Base-by-base conservation (phyloP, 2,888 invertebrate genomes). In the Tenthredo amoena region DNA sequence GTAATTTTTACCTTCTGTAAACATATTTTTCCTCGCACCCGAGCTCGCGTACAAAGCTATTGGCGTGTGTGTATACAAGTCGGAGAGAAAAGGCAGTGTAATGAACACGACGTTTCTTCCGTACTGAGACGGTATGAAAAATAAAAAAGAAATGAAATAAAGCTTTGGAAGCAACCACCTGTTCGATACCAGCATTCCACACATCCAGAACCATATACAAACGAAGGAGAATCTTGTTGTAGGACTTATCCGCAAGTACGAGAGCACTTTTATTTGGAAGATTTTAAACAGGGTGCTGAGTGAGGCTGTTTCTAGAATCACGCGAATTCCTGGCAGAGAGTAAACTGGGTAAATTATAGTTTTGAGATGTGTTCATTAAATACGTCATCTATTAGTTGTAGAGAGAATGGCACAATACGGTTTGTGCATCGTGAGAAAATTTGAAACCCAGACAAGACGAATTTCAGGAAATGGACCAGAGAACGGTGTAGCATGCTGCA, bases 381-480 rank as follows among this genome's bases (percentile, higher is more conserved):
- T 26, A 43, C 74, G 74, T 74, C 77, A 55, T 31, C 77, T n/a
- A 50, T 55, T 26, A 18, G 12, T 31, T n/a, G 31, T 2, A 34
- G n/a, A 77, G 77, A 26, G 34, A n/a, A 34, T 18, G 31, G 34
- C 47, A 26, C 55, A 55, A 55, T 55, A n/a, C 62, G 37, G 15
- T 21, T 50, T 21, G 58, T 37, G 62, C 9, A 81, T 62, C 81
- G 77, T 81, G 81, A 62, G 62, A 81, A 77, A 55, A 55, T 81
- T 31, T 26, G 58, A 62, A 62, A 81, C 26, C 58, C 62, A 81
- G 81, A 62, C 81, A 21, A 18, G 34, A 58, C 81, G 62, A 81
- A 81, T 81, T 81, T 81, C 21, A 50, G 81, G 81, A 83, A 83
- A 83, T 83, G 47, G 71, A 71, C 68, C 83, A 62, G 6, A 47